Conservation (phyloP, 2,797 vertebrate species). For the Pseudochaenichthys georgianus region DNA sequence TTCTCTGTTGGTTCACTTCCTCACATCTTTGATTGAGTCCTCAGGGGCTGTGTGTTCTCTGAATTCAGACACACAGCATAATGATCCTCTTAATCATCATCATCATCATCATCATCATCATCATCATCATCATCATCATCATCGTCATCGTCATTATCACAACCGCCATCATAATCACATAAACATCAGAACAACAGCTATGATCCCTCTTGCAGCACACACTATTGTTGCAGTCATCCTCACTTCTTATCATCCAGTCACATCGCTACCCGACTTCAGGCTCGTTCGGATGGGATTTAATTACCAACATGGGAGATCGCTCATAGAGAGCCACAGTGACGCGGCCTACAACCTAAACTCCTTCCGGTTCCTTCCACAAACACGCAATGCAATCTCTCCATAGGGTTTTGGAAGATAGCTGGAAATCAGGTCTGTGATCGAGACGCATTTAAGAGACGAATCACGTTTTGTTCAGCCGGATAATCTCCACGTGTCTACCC, state of each 20-base stretch:
- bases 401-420: too few relatives aligned
- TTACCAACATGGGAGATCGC: background rate
- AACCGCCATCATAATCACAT: constrained; percentile 1
- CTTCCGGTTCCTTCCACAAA: too few relatives aligned
- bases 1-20: constrained; percentile 23
- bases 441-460: too few relatives aligned
- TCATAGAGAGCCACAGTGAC: too few relatives aligned
- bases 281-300: background rate
- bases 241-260: background rate
- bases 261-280: background rate
- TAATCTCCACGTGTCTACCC: too few relatives aligned
- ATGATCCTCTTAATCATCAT: constrained; percentile 47
- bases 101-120: too few relatives aligned
- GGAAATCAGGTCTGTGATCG: too few relatives aligned
- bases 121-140: too few relatives aligned
- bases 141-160: constrained; percentile 10
- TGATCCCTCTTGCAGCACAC: constrained; percentile 1
- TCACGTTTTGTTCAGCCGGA: too few relatives aligned
- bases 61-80: constrained; percentile 34
- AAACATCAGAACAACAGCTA: constrained; percentile 20
- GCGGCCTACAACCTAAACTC: too few relatives aligned
- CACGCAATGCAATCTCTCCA: too few relatives aligned
- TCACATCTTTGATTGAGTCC: constrained; percentile 32
- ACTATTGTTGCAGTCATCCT: constrained; percentile 27
- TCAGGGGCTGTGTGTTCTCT: constrained; percentile 34